These are phyloP conservation scores for Drosophila arizonae DNA, from an alignment of 1,140 invertebrate species.

Conservation along the genomic window DNA sequence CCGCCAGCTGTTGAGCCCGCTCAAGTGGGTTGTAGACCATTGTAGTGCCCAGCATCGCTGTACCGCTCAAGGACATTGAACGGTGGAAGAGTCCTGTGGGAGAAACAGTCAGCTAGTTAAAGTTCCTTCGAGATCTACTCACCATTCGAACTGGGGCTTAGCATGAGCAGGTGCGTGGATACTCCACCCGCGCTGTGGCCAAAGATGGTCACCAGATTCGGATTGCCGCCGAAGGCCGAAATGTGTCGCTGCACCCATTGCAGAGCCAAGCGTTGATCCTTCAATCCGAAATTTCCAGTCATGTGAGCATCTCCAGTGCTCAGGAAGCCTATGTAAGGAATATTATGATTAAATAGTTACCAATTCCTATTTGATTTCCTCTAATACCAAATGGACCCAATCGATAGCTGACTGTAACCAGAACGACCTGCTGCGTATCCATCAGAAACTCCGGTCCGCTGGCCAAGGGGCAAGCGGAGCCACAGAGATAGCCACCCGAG, in stretches of 20 bases:
- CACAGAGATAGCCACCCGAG: slow-evolving; percentile 84
- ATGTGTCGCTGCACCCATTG: slow-evolving; percentile 71
- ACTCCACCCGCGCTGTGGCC: slow-evolving; percentile 88
- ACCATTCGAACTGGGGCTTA: slow-evolving; percentile 57
- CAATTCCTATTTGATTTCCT: no score
- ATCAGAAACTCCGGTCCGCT: slow-evolving; percentile 83
- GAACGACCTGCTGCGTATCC: slow-evolving; percentile 83
- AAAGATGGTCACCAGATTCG: slow-evolving; percentile 89
- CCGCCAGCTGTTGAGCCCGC: slow-evolving; percentile 66
- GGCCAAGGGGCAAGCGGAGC: slow-evolving; percentile 65
- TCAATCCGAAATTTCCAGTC: slow-evolving; percentile 83
- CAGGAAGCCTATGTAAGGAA: slow-evolving; percentile 59
- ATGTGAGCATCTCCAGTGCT: slow-evolving; percentile 75
- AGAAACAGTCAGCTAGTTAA: slow-evolving; percentile 22
- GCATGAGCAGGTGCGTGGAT: slow-evolving; percentile 82
- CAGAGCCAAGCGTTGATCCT: slow-evolving; percentile 73
- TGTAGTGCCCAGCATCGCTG: slow-evolving; percentile 83
- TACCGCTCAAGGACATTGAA: slow-evolving; percentile 85
- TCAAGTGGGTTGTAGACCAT: slow-evolving; percentile 83
- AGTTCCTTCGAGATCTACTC: slow-evolving; percentile 61
- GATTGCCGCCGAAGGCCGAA: slow-evolving; percentile 88
- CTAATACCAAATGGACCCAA: slow-evolving; percentile 83
- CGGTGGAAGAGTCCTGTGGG: slow-evolving; percentile 83
- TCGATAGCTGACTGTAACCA: slow-evolving; percentile 85
- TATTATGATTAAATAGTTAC: no score